Evolutionary conservation across 2,888 invertebrate species (phyloP), one percentile per base, ranked within the genome.

Genomic region (Epirrhoe alternata): DNA sequence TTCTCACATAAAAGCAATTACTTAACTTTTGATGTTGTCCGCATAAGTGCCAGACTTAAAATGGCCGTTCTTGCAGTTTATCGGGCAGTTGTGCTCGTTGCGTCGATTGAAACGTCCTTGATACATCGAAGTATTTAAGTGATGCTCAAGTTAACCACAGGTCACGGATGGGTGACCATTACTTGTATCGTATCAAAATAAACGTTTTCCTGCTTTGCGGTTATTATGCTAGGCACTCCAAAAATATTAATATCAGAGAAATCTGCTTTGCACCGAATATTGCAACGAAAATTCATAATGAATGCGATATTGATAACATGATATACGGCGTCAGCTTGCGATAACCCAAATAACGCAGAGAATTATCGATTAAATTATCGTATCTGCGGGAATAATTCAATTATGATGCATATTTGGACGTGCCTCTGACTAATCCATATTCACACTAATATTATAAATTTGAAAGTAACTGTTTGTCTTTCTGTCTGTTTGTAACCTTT

Each of bases 281-380:
- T 63, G 52, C 57, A 57, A n/a, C 24, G 33, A 45, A 49, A 53
- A 63, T 63, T 50, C 54, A 55, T 66, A 68, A 67, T 17, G 38
- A 61, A 58, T 64, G 45, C 61, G 59, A 61, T 69, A 65, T 33
- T 53, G 51, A 49, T 45, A 68, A 54, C 31, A 47, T 58, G 47
- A 57, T 63, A 45, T 52, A 69, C 57, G 35, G 50, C 42, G 67
- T 68, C 61, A 61, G 64, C 71, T 64, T 14, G 7, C 64, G 67
- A 66, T 74, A 72, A 16, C 51, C 50, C 30, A 4, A 58, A 47
- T 57, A 57, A 12, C 38, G 51, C 55, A 7, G 60, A 59, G 64
- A 66, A 68, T 66, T 70, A 74, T 74, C 67, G 72, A 71, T 67
- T 61, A 71, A 69, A 68, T 69, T 61, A 69, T 69, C 66, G 52